A percentile compares a stretch with the other conserved stretches of the same genome.
phyloP scores from a whole-genome alignment of 1,140 invertebrate genomes.

The Hydropsyche tenuis region DNA sequence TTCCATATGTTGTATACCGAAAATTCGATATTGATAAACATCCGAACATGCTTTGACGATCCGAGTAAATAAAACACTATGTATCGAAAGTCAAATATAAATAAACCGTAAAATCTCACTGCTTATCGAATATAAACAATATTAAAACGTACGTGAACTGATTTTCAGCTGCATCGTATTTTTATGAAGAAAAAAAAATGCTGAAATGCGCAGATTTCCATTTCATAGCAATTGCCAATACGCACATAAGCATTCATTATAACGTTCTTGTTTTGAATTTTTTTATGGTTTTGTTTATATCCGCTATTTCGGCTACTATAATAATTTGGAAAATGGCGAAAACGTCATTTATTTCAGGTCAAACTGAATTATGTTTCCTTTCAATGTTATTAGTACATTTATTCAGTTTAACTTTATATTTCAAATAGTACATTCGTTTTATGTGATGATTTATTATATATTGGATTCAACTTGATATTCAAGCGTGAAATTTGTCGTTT shows the following conservation, averaged over 20 bases:
- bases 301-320: neutral
- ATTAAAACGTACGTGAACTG: too few relatives aligned
- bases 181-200: neutral
- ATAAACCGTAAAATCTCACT: neutral
- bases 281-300: neutral
- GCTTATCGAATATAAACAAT: neutral
- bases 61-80: neutral
- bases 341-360: constrained; percentile 1
- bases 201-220: neutral
- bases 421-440: too few relatives aligned
- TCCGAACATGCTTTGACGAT: neutral
- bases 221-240: too few relatives aligned
- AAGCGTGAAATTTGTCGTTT: too few relatives aligned
- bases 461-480: too few relatives aligned
- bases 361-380: constrained; percentile 19
- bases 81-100: neutral
- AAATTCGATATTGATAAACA: neutral
- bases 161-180: too few relatives aligned
- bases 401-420: too few relatives aligned
- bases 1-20: too few relatives aligned
- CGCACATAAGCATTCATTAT: neutral
- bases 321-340: neutral
- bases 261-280: neutral
- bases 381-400: neutral
- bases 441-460: too few relatives aligned